phyloP scores from a whole-genome alignment of 2,113 vertebrate genomes.

The Ammodramus savannarum region DNA sequence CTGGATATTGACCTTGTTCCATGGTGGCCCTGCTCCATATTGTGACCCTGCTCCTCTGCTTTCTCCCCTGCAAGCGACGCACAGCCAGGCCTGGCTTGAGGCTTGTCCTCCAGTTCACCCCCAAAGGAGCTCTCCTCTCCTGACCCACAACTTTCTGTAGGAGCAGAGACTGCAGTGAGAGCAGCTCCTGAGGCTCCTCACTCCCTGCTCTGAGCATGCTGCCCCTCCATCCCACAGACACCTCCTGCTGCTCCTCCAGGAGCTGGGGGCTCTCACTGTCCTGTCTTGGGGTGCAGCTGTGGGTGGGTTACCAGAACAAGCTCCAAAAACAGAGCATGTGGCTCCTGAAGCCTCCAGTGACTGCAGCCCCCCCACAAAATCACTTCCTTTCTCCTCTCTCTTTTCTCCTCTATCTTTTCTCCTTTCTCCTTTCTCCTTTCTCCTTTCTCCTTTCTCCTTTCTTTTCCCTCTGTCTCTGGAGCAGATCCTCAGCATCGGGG shows the following conservation, averaged over 20 bases:
- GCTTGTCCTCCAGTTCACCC: not conserved
- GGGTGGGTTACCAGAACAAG: not conserved
- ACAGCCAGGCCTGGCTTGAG: not conserved
- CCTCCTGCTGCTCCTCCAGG: not conserved
- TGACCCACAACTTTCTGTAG: not conserved
- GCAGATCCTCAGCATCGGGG: not conserved
- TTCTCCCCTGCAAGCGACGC: not conserved
- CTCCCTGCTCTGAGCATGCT: not conserved
- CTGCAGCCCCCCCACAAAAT: not conserved
- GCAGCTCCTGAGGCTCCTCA: not conserved
- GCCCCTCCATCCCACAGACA: not conserved
- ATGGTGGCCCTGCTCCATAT: not conserved
- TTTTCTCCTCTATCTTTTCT: too few species aligned
- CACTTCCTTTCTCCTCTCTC: accelerated
- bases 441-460: not conserved
- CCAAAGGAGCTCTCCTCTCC: not conserved
- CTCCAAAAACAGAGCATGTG: not conserved
- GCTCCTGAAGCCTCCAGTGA: not conserved
- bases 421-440: not conserved
- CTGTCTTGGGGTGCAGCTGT: not conserved
- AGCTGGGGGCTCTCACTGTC: not conserved
- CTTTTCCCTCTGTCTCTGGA: not conserved
- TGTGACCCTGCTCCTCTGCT: not conserved
- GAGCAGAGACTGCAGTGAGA: not conserved
- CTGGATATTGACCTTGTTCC: too few species aligned